Evolutionary conservation across 2,888 invertebrate species (phyloP), one percentile per base, ranked within the genome.

Genomic region (Pyralis farinalis): DNA sequence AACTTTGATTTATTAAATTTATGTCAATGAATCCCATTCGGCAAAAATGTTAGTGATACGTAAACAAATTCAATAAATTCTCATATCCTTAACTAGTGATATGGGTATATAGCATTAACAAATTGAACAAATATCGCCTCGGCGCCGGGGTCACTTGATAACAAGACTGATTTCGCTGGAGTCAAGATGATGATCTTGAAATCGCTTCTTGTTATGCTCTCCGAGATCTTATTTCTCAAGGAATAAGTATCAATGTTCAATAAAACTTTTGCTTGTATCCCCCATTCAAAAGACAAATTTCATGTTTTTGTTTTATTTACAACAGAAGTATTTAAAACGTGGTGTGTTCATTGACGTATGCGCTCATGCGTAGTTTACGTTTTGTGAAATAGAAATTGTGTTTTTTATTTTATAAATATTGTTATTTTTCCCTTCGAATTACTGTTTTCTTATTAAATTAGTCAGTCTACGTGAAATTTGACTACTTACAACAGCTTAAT

Each of bases 111-210:
- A 58, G 57, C 60, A 66, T 68, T 70, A 75, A 72, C 51, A 56
- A 73, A 78, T 75, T 73, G 71, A 67, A 61, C 67, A 74, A 76
- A 76, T 65, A 70, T 62, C 57, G 48, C 47, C 51, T 58, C 68
- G 71, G 65, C 62, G 67, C 53, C 74, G 71, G 75, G 74, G 76
- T 77, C 75, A 76, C 30, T 49, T 42, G 73, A 71, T 78, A 74
- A 68, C 64, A 56, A 58, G 51, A 53, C 45, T 44, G 58, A 65
- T 65, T 54, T 55, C 53, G 60, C 64, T 33, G 32, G 33, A 39
- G 33, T 61, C 59, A 58, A 54, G 57, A 58, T 57, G 51, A 51
- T 46, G 39, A 40, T 40, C 37, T 44, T 4, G 3, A 8, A 25
- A 8, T n/a, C 3, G 7, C 25, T 8, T 7, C 25, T 25, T 25